Evolutionary conservation across 2,888 invertebrate species (phyloP), one percentile per base, ranked within the genome.

Genomic region (Thymelicus sylvestris): DNA sequence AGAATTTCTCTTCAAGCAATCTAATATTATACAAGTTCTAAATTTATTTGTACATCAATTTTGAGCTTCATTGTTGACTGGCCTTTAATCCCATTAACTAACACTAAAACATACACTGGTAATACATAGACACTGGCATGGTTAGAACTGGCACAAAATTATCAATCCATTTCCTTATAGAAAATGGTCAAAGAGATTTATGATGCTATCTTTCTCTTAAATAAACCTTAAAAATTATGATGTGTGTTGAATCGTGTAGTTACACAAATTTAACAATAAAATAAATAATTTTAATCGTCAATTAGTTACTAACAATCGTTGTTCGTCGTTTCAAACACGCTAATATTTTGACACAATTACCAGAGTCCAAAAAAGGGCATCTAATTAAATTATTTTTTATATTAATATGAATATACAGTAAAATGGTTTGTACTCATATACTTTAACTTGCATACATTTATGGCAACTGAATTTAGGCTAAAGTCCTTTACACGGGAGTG

Each of bases 61-160:
- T 93, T 90, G 92, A 92, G 92, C 91, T 87, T 92, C 85, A 77
- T 83, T 83, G 65, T 86, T 77, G 81, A 93, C 93, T 93, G 93
- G 93, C 93, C 93, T 81, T 81, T 76, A 78, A 90, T 91, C 92
- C 92, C 90, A 87, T 85, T 80, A 82, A 81, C 75, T 82, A 81
- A 79, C 84, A 83, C 85, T 87, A 86, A 55, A 81, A 82, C 87
- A 73, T 74, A 74, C 64, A 77, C 73, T 83, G 83, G 82, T 83
- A 83, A 80, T 77, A 79, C 64, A 74, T 73, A 75, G 78, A 74
- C 47, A 77, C 82, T 82, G 81, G 80, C 81, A 76, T 79, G 75
- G 71, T 72, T 75, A 60, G 39, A 73, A 80, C 80, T 81, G 81
- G 81, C 78, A 77, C 75, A 72, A 62, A 65, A 69, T 65, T 60